phyloP scores from a whole-genome alignment of 2,113 vertebrate genomes.

The Catharus bicknelli region DNA sequence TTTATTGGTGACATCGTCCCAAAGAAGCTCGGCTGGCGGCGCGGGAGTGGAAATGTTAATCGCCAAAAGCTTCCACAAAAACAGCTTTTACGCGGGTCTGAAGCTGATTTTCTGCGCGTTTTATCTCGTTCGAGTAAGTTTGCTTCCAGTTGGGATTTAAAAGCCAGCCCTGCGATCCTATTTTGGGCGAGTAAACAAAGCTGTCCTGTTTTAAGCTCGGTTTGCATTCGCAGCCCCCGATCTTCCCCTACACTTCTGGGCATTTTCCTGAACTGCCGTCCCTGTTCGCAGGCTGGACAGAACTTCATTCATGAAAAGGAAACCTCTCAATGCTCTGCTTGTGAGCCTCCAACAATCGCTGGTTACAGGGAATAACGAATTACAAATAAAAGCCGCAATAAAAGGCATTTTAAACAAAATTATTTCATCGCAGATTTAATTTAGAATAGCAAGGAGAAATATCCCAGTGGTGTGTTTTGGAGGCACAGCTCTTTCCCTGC shows the following conservation, averaged over 20 bases:
- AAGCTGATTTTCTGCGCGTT: neutral
- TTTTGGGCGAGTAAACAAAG: neutral
- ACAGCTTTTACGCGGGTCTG: neutral
- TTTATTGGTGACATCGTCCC: slow-evolving; percentile 30
- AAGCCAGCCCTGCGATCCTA: neutral
- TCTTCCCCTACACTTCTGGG: neutral
- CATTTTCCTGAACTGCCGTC: neutral
- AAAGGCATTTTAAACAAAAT: neutral
- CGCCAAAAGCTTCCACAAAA: neutral
- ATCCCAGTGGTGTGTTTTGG: neutral
- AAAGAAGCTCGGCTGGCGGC: neutral
- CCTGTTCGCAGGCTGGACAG: slow-evolving; percentile 48
- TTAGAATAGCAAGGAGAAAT: neutral
- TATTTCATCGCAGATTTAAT: neutral
- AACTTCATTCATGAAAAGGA: slow-evolving; percentile 61
- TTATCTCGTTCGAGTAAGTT: neutral
- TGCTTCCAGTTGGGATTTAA: neutral
- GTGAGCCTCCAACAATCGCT: slow-evolving; percentile 44
- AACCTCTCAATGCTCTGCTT: slow-evolving; percentile 60
- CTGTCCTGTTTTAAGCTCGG: neutral
- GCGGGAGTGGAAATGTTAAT: neutral
- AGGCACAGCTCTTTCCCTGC: neutral
- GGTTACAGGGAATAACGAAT: slow-evolving; percentile 7
- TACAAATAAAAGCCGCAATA: neutral
- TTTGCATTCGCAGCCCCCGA: neutral